These are phyloP conservation scores for Tupaia tana DNA, from an alignment of 2,113 vertebrate species.

Conservation along the genomic window DNA sequence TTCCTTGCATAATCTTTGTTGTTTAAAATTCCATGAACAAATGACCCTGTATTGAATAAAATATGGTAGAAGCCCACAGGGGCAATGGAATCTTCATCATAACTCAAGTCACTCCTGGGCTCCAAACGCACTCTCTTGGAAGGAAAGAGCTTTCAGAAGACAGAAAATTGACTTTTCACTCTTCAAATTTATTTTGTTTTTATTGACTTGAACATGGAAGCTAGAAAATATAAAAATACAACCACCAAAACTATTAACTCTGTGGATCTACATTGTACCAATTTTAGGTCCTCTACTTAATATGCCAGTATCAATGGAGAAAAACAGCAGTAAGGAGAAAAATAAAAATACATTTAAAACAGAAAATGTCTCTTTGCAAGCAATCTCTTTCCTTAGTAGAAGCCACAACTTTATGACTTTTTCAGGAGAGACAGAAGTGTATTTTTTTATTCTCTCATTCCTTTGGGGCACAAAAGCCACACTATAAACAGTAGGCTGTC, in stretches of 20 bases:
- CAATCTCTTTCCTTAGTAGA: slow-evolving; percentile 71
- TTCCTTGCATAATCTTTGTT: neutral
- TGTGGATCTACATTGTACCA: neutral
- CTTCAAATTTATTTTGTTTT: slow-evolving; percentile 69
- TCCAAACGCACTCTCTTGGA: neutral
- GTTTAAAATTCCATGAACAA: neutral
- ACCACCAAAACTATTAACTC: neutral
- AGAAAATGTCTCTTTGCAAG: slow-evolving; percentile 66
- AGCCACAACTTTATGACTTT: slow-evolving; percentile 71
- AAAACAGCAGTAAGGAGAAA: slow-evolving; percentile 48
- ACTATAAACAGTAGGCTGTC: slow-evolving; percentile 81
- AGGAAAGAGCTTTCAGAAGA: slow-evolving; percentile 44
- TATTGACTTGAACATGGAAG: slow-evolving; percentile 62
- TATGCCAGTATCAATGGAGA: slow-evolving; percentile 18
- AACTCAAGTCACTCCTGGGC: neutral
- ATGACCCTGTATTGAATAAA: neutral
- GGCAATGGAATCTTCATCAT: neutral
- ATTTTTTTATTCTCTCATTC: slow-evolving; percentile 77
- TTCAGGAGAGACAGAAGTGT: slow-evolving; percentile 71
- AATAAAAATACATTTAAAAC: slow-evolving; percentile 74
- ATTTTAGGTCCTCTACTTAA: neutral
- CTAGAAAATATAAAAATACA: neutral
- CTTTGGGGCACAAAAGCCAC: slow-evolving; percentile 77
- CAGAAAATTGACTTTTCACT: slow-evolving; percentile 51
- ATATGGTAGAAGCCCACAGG: neutral